Conservation (phyloP, 2,888 invertebrate genomes). For the Drosophila borealis region DNA sequence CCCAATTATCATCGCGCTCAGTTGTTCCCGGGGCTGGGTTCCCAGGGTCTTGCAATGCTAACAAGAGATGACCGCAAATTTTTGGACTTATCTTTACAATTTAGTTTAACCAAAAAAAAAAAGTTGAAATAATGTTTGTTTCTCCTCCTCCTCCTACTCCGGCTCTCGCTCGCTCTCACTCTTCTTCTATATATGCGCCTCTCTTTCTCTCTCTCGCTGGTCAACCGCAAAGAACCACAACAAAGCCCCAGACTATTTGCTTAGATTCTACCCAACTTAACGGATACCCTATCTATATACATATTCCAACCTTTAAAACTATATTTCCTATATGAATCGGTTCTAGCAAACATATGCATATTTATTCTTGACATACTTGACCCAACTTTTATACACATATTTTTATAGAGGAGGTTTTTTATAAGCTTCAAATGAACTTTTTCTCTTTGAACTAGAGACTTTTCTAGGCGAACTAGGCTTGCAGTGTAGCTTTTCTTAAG, state of each 20-base stretch:
- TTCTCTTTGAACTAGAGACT: no score
- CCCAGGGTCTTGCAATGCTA: slow-evolving; percentile 46
- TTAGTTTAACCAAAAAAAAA: slow-evolving; percentile 19
- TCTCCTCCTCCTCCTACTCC: neutral
- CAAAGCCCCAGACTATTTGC: slow-evolving; percentile 18
- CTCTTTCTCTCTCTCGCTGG: slow-evolving; percentile 2
- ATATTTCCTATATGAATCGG: no score
- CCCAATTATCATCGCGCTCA: slow-evolving; percentile 39
- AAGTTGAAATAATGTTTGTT: slow-evolving; percentile 24
- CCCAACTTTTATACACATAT: no score
- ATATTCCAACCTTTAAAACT: no score
- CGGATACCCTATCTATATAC: slow-evolving; percentile 4
- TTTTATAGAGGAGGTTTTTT: no score
- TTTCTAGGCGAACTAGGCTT: no score
- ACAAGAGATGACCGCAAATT: slow-evolving; percentile 75
- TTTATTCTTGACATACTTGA: no score
- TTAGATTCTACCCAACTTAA: neutral
- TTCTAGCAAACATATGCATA: no score
- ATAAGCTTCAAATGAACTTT: no score
- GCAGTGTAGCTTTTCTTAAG: no score
- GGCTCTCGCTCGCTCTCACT: neutral
- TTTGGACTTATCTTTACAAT: slow-evolving; percentile 60
- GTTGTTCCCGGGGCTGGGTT: slow-evolving; percentile 25
- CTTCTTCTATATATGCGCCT: neutral
- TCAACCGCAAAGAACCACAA: slow-evolving; percentile 36